phyloP scores from a whole-genome alignment of 2,797 vertebrate genomes.

The Hyperoplus lanceolatus region DNA sequence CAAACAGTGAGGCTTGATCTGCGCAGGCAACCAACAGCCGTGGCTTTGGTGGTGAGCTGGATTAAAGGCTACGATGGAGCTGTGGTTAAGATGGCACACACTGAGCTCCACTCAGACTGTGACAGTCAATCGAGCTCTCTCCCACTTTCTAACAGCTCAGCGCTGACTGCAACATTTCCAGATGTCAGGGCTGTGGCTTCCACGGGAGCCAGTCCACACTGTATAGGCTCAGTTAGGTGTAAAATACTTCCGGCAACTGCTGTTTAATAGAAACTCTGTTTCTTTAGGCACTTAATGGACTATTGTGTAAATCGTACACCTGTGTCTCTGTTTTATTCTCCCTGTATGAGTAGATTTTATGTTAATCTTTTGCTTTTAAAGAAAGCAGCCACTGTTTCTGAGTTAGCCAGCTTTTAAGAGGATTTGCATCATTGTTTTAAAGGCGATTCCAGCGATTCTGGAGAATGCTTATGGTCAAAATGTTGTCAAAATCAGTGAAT shows the following conservation, averaged over 20 bases:
- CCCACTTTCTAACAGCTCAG: constrained; percentile 78
- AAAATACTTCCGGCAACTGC: constrained; percentile 67
- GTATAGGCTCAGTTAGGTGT: constrained; percentile 70
- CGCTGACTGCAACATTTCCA: constrained; percentile 79
- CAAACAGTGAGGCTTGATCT: constrained; percentile 82
- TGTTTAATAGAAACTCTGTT: constrained; percentile 53
- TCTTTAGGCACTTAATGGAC: constrained; percentile 37
- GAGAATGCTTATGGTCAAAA: too few relatives aligned
- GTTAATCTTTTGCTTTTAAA: constrained; percentile 35
- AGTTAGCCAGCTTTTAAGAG: constrained; percentile 37
- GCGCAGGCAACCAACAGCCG: constrained; percentile 78
- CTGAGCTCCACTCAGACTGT: constrained; percentile 75
- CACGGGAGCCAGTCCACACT: constrained; percentile 58
- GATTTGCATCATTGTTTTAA: constrained; percentile 37
- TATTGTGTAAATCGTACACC: constrained; percentile 37
- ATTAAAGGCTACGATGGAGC: constrained; percentile 84
- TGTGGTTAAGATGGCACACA: constrained; percentile 82
- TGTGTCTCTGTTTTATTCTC: constrained; percentile 18
- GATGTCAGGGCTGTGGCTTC: constrained; percentile 80
- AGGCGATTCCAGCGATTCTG: too few relatives aligned
- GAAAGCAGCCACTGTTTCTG: constrained; percentile 43
- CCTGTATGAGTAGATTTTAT: constrained; percentile 25
- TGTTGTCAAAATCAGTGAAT: too few relatives aligned
- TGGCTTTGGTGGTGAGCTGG: constrained; percentile 82
- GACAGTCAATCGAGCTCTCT: constrained; percentile 77